Evolutionary conservation across 2,888 invertebrate species (phyloP).

Genomic region (Folsomia manolachei): DNA sequence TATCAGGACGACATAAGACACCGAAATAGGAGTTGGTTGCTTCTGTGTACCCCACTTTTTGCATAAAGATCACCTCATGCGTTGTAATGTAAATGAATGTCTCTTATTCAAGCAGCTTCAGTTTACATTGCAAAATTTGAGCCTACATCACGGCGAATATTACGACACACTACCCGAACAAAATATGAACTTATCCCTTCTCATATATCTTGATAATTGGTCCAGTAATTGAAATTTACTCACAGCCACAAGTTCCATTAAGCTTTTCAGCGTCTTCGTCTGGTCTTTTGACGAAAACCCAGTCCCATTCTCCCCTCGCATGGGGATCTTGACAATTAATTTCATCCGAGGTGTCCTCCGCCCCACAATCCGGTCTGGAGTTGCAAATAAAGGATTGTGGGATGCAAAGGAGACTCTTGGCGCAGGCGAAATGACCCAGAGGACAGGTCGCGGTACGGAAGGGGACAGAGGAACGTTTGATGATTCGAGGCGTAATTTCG

Average conservation of each 20-base stretch:
- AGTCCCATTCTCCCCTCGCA: conserved; percentile 11
- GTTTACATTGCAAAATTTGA: too few relatives aligned
- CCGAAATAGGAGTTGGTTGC: background rate
- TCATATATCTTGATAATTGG: too few relatives aligned
- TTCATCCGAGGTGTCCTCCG: conserved; percentile 56
- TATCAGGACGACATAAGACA: background rate
- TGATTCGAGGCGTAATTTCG: too few relatives aligned
- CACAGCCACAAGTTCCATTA: conserved; percentile 16
- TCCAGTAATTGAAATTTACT: too few relatives aligned
- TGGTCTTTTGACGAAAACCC: conserved; percentile 15
- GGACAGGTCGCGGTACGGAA: conserved; percentile 14
- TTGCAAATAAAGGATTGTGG: conserved; percentile 61
- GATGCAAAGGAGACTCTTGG: conserved; percentile 59
- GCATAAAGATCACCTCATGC: too few relatives aligned
- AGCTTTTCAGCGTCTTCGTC: conserved; percentile 20
- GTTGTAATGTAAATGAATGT: too few relatives aligned
- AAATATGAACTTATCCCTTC: too few relatives aligned
- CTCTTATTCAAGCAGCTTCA: too few relatives aligned
- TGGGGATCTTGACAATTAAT: conserved; percentile 28
- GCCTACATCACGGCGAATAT: too few relatives aligned
- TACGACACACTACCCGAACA: too few relatives aligned
- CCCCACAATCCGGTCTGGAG: conserved; percentile 57
- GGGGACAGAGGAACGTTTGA: too few relatives aligned
- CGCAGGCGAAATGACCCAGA: conserved; percentile 59
- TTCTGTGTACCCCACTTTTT: too few relatives aligned